Conservation (phyloP, 2,888 invertebrate genomes). For the Abscondita cerata region DNA sequence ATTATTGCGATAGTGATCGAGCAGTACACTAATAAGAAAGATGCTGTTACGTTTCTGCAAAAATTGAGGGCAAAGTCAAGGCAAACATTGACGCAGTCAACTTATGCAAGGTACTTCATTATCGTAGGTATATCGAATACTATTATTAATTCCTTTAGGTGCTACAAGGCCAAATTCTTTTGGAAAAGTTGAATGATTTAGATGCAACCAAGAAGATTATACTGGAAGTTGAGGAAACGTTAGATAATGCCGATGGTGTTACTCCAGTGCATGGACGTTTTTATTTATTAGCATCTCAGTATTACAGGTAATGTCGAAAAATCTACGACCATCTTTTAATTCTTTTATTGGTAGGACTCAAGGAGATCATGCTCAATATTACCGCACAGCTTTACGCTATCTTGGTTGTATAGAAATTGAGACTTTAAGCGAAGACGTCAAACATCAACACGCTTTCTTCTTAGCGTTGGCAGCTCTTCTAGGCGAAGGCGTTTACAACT, state of each 20-base stretch:
- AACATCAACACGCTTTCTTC: slow-evolving; percentile 84
- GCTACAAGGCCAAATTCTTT: slow-evolving; percentile 79
- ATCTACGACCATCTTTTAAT: background rate
- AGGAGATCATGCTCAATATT: slow-evolving; percentile 94
- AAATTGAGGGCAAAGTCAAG: slow-evolving; percentile 86
- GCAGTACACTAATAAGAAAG: slow-evolving; percentile 80
- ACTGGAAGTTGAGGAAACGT: slow-evolving; percentile 81
- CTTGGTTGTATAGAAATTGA: slow-evolving; percentile 71
- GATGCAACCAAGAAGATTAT: slow-evolving; percentile 84
- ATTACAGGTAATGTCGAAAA: slow-evolving; percentile 69
- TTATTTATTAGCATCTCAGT: slow-evolving; percentile 91
- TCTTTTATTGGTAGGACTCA: slow-evolving; percentile 62
- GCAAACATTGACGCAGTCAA: slow-evolving; percentile 86
- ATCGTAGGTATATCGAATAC: background rate
- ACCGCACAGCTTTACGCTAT: slow-evolving; percentile 89
- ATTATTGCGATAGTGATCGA: slow-evolving; percentile 79
- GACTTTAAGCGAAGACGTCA: slow-evolving; percentile 69
- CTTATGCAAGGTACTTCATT: slow-evolving; percentile 71
- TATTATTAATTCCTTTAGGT: slow-evolving; percentile 62
- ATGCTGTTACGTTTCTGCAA: slow-evolving; percentile 86
- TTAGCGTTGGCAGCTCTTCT: slow-evolving; percentile 93
- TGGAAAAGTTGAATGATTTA: slow-evolving; percentile 79
- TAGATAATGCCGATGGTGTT: slow-evolving; percentile 91
- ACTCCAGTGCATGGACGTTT: slow-evolving; percentile 94
- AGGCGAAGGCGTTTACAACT: slow-evolving; percentile 95